Percentiles rank a stretch among this genome's conserved stretches.
Conservation (phyloP, 1,140 invertebrate species). For the Heliconius hewitsoni region DNA sequence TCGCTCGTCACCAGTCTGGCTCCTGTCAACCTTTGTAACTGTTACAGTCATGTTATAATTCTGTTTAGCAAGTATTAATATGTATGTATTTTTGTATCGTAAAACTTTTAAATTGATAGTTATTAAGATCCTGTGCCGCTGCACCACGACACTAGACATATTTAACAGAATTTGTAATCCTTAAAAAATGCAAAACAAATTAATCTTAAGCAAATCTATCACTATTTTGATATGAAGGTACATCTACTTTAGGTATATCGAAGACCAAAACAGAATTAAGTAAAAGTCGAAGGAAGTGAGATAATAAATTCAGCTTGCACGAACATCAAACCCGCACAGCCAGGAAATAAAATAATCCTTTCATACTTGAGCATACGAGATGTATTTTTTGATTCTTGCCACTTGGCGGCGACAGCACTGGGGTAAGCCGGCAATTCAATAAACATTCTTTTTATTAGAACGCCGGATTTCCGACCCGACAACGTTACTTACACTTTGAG, state of each 20-base stretch:
- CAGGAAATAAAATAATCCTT: not conserved
- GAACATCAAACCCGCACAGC: not conserved
- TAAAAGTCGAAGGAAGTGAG: not conserved
- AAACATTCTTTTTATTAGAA: conserved; percentile 4
- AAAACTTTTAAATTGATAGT: no score
- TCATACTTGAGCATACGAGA: not conserved
- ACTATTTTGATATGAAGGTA: no score
- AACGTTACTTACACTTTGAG: conserved; percentile 2
- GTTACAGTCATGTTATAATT: no score
- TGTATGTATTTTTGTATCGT: no score
- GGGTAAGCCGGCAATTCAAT: not conserved
- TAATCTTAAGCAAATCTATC: no score
- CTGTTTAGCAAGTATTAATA: no score
- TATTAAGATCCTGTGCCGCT: no score
- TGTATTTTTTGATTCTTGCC: not conserved
- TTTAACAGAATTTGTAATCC: not conserved
- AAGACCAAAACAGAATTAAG: not conserved
- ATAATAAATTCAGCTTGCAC: not conserved
- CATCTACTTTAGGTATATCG: not conserved
- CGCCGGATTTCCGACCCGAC: conserved; percentile 11
- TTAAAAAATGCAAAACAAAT: not conserved
- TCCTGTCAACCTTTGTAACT: no score
- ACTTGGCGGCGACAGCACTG: not conserved
- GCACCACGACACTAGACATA: no score
- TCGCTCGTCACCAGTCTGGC: no score